These are phyloP conservation scores for Dicentrarchus labrax DNA, from an alignment of 2,113 vertebrate species.

Conservation along the genomic window DNA sequence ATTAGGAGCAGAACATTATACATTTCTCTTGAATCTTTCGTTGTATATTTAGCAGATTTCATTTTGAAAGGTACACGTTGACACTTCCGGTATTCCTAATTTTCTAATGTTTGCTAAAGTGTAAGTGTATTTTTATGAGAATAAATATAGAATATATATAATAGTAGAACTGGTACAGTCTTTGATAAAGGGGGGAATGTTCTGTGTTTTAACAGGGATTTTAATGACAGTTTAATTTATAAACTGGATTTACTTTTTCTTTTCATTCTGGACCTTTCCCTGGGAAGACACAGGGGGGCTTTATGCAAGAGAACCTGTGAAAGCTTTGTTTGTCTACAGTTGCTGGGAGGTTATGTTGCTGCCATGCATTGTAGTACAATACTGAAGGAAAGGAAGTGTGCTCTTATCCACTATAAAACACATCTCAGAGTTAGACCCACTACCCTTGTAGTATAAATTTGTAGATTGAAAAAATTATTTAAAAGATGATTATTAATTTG, in stretches of 20 bases:
- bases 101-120: not conserved
- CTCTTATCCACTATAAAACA: not conserved
- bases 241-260: not conserved
- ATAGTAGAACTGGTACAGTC: not conserved
- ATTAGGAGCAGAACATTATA: not conserved
- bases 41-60: not conserved
- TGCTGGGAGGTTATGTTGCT: not conserved
- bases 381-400: not conserved
- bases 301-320: not conserved
- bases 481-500: not conserved
- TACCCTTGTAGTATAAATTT: not conserved
- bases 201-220: not conserved
- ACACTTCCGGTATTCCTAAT: not conserved
- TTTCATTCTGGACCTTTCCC: not conserved
- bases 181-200: not conserved
- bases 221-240: not conserved
- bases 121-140: not conserved
- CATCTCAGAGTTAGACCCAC: not conserved
- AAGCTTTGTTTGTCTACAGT: not conserved
- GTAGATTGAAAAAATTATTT: not conserved
- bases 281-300: not conserved
- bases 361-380: not conserved
- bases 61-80: constrained; percentile 7
- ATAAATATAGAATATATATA: not conserved
- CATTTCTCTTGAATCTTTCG: not conserved